These are phyloP conservation scores for Meiosimyza decipiens DNA, from an alignment of 2,888 invertebrate genomes.

Conservation along the genomic window DNA sequence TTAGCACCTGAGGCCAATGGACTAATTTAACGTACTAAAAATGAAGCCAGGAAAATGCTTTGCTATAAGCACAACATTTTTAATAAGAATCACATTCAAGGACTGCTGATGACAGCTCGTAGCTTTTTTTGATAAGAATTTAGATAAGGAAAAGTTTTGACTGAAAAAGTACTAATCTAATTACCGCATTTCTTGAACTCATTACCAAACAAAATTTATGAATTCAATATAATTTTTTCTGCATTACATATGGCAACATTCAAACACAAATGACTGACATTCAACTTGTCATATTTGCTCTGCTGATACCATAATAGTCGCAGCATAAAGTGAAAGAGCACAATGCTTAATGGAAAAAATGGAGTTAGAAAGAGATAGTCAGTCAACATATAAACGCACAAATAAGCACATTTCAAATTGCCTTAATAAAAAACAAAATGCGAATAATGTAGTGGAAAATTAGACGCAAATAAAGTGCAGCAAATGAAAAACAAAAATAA, in stretches of 20 bases:
- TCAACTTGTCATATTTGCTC: slow-evolving; percentile 12
- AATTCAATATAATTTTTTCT: too few relatives aligned
- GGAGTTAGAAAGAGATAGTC: neutral
- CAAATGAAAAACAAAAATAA: neutral
- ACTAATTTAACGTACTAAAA: too few relatives aligned
- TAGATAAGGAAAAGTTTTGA: too few relatives aligned
- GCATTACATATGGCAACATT: neutral
- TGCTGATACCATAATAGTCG: neutral
- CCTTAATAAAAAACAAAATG: slow-evolving; percentile 18
- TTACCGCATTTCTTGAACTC: too few relatives aligned
- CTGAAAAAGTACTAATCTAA: too few relatives aligned
- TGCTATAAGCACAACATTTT: too few relatives aligned
- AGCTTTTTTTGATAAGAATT: too few relatives aligned
- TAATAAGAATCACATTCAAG: too few relatives aligned
- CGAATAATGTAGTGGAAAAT: slow-evolving; percentile 22
- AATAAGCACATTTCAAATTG: slow-evolving; percentile 16
- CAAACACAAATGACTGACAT: slow-evolving; percentile 11
- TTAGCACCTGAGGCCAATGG: too few relatives aligned
- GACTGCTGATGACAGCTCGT: too few relatives aligned
- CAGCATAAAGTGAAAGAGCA: slow-evolving; percentile 1
- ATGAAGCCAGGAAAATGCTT: too few relatives aligned
- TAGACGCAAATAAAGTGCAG: slow-evolving; percentile 5
- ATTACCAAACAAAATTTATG: too few relatives aligned
- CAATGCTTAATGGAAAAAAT: neutral
- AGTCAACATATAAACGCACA: neutral